Evolutionary conservation across 2,888 invertebrate genomes (phyloP).

Genomic region (Eupithecia vulgata): DNA sequence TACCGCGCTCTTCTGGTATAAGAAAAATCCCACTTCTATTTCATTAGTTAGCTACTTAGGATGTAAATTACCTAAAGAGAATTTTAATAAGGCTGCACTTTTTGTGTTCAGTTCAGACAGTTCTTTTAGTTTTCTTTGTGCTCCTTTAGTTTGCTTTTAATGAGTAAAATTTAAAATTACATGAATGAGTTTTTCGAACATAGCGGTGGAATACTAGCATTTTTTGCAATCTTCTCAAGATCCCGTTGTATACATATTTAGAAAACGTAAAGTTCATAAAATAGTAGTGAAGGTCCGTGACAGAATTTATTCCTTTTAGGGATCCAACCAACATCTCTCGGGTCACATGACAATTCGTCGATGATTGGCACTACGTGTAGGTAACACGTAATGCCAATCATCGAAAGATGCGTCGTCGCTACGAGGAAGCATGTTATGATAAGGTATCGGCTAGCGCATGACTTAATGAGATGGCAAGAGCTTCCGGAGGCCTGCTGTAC

Average conservation of each 20-base stretch:
- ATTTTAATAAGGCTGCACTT: slow-evolving; percentile 56
- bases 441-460: not conserved
- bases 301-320: not conserved
- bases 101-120: slow-evolving; percentile 43
- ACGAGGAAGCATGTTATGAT: not conserved
- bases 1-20: slow-evolving; percentile 40
- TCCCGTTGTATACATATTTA: not conserved
- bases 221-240: not conserved
- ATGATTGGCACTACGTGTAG: too few relatives aligned
- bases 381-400: not conserved
- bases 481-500: not conserved
- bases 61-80: slow-evolving; percentile 53
- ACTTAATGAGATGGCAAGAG: not conserved
- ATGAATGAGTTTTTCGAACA: slow-evolving; percentile 29
- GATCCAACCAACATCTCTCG: not conserved
- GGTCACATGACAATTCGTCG: not conserved
- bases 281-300: not conserved
- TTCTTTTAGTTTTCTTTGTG: slow-evolving; percentile 57
- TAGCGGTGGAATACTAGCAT: slow-evolving; percentile 20
- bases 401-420: not conserved
- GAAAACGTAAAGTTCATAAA: not conserved
- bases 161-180: slow-evolving; percentile 34
- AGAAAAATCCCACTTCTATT: slow-evolving; percentile 43
- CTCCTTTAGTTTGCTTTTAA: slow-evolving; percentile 37
- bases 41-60: slow-evolving; percentile 50